These are phyloP conservation scores for Pseudomugil gertrudae DNA, from an alignment of 2,797 vertebrate genomes.

Conservation along the genomic window DNA sequence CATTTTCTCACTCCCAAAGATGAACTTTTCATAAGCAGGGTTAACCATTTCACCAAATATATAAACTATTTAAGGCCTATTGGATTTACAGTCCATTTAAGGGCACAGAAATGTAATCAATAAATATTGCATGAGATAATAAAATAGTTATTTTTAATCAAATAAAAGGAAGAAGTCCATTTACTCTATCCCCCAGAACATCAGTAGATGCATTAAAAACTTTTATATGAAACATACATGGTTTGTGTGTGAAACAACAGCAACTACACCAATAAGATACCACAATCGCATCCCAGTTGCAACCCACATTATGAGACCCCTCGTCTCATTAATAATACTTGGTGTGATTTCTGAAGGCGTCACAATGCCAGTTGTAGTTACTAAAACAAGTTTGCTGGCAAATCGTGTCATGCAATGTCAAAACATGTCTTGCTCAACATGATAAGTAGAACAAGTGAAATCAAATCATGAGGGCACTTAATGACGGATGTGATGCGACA, in stretches of 20 bases:
- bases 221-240: not conserved
- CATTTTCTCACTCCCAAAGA: not conserved
- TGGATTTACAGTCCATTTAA: not conserved
- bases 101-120: too few relatives aligned
- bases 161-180: too few relatives aligned
- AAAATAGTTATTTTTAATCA: too few relatives aligned
- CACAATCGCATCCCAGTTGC: constrained; percentile 38
- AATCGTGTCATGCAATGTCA: constrained; percentile 38
- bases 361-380: constrained; percentile 35
- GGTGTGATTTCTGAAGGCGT: constrained; percentile 37
- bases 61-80: not conserved
- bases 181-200: too few relatives aligned
- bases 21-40: constrained; percentile 7
- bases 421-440: constrained; percentile 41
- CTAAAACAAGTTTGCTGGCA: constrained; percentile 34
- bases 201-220: constrained; percentile 5
- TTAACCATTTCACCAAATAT: not conserved
- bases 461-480: constrained; percentile 22
- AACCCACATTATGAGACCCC: constrained; percentile 20
- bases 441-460: constrained; percentile 25
- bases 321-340: constrained; percentile 31
- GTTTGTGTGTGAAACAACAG: not conserved
- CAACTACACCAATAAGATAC: constrained; percentile 18
- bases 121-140: too few relatives aligned
- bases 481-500: constrained; percentile 17